These are phyloP conservation scores for Ypsolopha sequella DNA, from an alignment of 2,888 invertebrate species.

Conservation along the genomic window DNA sequence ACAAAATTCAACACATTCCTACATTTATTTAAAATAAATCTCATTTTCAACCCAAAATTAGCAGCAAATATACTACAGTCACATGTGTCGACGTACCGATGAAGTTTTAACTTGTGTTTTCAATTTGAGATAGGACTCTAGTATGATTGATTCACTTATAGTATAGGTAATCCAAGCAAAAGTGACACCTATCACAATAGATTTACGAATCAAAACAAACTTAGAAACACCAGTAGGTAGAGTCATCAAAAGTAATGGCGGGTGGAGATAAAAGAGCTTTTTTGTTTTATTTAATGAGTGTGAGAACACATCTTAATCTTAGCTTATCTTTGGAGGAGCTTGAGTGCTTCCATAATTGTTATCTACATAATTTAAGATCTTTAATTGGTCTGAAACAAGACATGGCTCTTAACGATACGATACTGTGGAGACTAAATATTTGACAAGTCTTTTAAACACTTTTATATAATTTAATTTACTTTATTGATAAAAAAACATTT, in stretches of 20 bases:
- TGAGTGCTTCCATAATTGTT: conserved; percentile 16
- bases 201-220: too few relatives aligned
- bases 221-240: not conserved
- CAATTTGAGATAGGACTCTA: not conserved
- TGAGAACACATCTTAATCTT: conserved; percentile 10
- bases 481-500: not conserved
- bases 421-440: conserved; percentile 2
- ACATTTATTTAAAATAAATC: conserved; percentile 12
- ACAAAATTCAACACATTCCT: conserved; percentile 9
- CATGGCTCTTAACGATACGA: conserved; percentile 6
- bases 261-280: not conserved
- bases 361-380: conserved; percentile 19
- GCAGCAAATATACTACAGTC: conserved; percentile 33
- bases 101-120: conserved; percentile 23
- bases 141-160: not conserved
- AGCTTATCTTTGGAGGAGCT: conserved; percentile 1
- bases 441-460: not conserved
- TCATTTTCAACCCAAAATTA: conserved; percentile 17
- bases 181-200: too few relatives aligned
- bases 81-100: conserved; percentile 42
- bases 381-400: conserved; percentile 20
- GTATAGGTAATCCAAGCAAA: not conserved
- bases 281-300: conserved; percentile 5
- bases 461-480: not conserved
- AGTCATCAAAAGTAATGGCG: not conserved